Percentiles rank a stretch among this genome's conserved stretches.
phyloP scores from a whole-genome alignment of 2,888 invertebrate species.

The Rhingia rostrata region DNA sequence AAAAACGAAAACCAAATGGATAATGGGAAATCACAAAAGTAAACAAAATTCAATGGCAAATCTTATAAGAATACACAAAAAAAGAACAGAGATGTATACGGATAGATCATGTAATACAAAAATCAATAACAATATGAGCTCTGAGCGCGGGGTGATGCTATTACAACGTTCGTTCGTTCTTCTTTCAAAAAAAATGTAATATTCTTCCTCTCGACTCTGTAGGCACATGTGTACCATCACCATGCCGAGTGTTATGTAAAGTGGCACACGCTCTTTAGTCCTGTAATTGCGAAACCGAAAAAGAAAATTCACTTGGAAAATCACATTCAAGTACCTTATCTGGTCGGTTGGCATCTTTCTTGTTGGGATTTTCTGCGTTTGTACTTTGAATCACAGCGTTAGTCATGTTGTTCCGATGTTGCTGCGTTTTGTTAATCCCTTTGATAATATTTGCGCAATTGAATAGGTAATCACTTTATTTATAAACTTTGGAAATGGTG shows the following conservation, averaged over 20 bases:
- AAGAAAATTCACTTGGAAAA: not conserved
- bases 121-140: slow-evolving; percentile 61
- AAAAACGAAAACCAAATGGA: slow-evolving; percentile 17
- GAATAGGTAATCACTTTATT: slow-evolving; percentile 54
- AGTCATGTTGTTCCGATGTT: slow-evolving; percentile 61
- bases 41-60: slow-evolving; percentile 48
- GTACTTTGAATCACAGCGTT: slow-evolving; percentile 68
- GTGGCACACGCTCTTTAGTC: slow-evolving; percentile 16
- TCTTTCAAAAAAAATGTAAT: not conserved
- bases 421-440: slow-evolving; percentile 31
- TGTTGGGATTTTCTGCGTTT: slow-evolving; percentile 62
- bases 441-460: slow-evolving; percentile 45
- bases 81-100: slow-evolving; percentile 15
- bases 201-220: slow-evolving; percentile 5
- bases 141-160: slow-evolving; percentile 24
- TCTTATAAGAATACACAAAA: slow-evolving; percentile 35
- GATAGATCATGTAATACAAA: slow-evolving; percentile 32
- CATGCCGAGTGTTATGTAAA: slow-evolving; percentile 49
- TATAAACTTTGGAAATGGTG: slow-evolving; percentile 61
- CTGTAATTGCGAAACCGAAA: slow-evolving; percentile 1
- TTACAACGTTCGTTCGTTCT: slow-evolving; percentile 1
- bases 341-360: slow-evolving; percentile 62
- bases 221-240: slow-evolving; percentile 4
- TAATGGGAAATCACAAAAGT: slow-evolving; percentile 42
- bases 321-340: slow-evolving; percentile 65